These are phyloP conservation scores for Galeruca laticollis DNA, from an alignment of 2,888 invertebrate species.

Conservation along the genomic window DNA sequence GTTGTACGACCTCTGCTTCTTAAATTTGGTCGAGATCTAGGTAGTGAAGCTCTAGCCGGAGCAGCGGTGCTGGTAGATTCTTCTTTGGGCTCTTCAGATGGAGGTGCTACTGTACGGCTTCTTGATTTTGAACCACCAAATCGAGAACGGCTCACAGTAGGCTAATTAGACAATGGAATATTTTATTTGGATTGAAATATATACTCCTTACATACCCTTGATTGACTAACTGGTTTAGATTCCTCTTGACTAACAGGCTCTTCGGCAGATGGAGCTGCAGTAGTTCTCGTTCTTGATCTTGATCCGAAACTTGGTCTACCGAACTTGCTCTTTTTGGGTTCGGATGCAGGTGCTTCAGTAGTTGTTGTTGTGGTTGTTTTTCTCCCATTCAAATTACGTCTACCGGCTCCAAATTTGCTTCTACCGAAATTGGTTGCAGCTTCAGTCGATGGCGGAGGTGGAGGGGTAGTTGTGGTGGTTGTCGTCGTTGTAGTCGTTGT, in stretches of 20 bases:
- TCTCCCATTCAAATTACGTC: slow-evolving; percentile 53
- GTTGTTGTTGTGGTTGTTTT: slow-evolving; percentile 57
- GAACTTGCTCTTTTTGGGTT: slow-evolving; percentile 68
- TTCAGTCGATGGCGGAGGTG: slow-evolving; percentile 65
- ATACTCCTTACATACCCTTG: slow-evolving; percentile 51
- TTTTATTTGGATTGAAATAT: neutral
- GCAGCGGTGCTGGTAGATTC: slow-evolving; percentile 61
- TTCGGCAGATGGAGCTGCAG: slow-evolving; percentile 61
- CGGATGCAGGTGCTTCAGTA: slow-evolving; percentile 66
- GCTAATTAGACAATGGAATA: slow-evolving; percentile 45
- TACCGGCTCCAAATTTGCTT: slow-evolving; percentile 52
- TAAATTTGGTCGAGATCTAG: slow-evolving; percentile 68
- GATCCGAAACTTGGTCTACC: slow-evolving; percentile 67
- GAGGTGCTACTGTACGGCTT: slow-evolving; percentile 62
- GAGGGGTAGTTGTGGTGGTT: slow-evolving; percentile 66
- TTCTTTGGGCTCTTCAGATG: slow-evolving; percentile 65
- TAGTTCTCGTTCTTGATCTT: slow-evolving; percentile 61
- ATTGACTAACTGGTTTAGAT: slow-evolving; percentile 62
- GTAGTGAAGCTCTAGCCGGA: slow-evolving; percentile 60
- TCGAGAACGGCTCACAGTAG: slow-evolving; percentile 56
- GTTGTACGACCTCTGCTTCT: slow-evolving; percentile 60
- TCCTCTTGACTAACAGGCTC: slow-evolving; percentile 64
- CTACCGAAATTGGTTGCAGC: slow-evolving; percentile 57
- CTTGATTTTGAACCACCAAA: slow-evolving; percentile 61
- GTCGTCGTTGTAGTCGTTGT: slow-evolving; percentile 70